Evolutionary conservation across 2,888 invertebrate genomes (phyloP).

Genomic region (Caenorhabditis sinica): DNA sequence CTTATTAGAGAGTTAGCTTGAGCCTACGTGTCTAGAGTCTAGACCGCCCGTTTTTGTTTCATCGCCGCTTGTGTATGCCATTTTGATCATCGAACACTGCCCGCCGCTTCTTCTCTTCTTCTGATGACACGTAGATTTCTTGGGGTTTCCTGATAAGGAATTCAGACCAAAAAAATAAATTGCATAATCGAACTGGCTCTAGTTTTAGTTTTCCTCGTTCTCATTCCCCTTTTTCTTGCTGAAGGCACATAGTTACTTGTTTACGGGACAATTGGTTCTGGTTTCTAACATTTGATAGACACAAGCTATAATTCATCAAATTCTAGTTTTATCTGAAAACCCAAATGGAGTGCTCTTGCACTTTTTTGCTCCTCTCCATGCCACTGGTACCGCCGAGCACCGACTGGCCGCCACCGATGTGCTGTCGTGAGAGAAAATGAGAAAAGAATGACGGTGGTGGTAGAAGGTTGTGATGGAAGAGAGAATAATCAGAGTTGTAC

Average conservation of each 20-base stretch:
- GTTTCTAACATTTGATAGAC: neutral
- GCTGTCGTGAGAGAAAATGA: slow-evolving; percentile 27
- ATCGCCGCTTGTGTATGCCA: neutral
- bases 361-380: slow-evolving; percentile 21
- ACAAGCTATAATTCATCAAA: neutral
- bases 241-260: neutral
- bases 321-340: slow-evolving; percentile 24
- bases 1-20: neutral
- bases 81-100: slow-evolving; percentile 54
- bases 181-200: slow-evolving; percentile 24
- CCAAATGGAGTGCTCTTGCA: slow-evolving; percentile 26
- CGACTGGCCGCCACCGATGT: slow-evolving; percentile 22
- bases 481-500: slow-evolving; percentile 36
- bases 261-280: neutral
- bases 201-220: neutral
- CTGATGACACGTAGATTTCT: slow-evolving; percentile 17
- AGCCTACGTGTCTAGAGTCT: slow-evolving; percentile 51
- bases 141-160: slow-evolving; percentile 35
- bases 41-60: slow-evolving; percentile 39
- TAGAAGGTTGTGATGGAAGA: too few relatives aligned
- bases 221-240: neutral
- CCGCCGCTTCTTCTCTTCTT: slow-evolving; percentile 4
- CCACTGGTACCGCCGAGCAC: slow-evolving; percentile 57
- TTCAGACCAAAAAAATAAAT: slow-evolving; percentile 38
- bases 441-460: neutral